Base-by-base conservation (phyloP, 53 echinoderm and acorn worm species). In the Zoroaster sp. region DNA sequence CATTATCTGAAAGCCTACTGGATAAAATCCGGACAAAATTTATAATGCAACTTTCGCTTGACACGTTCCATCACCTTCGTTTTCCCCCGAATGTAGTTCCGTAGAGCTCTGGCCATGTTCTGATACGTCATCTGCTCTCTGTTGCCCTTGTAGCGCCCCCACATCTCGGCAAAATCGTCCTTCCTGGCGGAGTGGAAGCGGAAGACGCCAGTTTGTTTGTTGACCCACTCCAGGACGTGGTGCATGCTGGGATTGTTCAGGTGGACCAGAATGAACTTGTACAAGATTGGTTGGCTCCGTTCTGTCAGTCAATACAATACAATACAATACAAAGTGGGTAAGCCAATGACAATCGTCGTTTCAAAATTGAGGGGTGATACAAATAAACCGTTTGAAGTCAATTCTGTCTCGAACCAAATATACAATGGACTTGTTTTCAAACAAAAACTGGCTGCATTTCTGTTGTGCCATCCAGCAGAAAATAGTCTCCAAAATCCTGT, bases 31-130 rank as follows among this genome's bases (percentile, higher is more conserved):
- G 89, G 92, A 59, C 90, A 89, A 74, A 99, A 99, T 40, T 96
- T 96, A 80, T 99, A 99, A 72, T 99, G 99, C 31, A 99, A 83
- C 78, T 99, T 99, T 81, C 90, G 91, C 40, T 93, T 96, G 28
- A 96, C 99, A 11, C 96, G 75, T 41, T 89, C 90, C 99, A 99
- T 99, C 31, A 99, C 92, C 46, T 87, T 89, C 7, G 85, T 90
- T 74, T 94, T 97, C 9, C 95, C 93, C 32, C 94, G 78, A 23
- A 93, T 94, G 87, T 99, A 99, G 74, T 99, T 95, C 28, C 99
- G 86, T 59, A 99, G 81, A n/a, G 99, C 99, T 40, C 99, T 88
- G 34, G 99, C 99, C 96, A 99, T 96, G 72, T 99, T 99, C 68
- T 99, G 99, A 32, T 99, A 99, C 38, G 94, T 96, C 99, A 99